Evolutionary conservation across 2,888 invertebrate genomes (phyloP), one percentile per base, ranked within the genome.

Genomic region (Notodonta ziczac): DNA sequence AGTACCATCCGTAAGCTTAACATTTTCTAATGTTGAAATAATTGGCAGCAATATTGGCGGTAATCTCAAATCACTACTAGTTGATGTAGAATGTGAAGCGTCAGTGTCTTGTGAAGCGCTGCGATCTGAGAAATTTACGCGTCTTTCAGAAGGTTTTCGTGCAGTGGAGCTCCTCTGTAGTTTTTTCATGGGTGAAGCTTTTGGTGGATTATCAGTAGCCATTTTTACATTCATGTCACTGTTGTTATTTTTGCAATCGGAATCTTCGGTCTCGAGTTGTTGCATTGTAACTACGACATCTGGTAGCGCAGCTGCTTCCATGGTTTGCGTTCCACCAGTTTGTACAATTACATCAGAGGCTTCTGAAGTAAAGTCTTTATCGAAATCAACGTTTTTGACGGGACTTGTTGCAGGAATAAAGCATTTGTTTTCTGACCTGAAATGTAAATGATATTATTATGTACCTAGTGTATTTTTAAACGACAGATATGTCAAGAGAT

Each of bases 11-110:
- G 88, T 72, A 44, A 94, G 79, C 68, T 89, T 93, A 2, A 93
- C 92, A 62, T 91, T 93, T 83, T 95, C 95, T 74, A 96, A 85
- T 66, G 95, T 95, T 70, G 95, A 95, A 67, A 96, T 95, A 61
- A 96, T 96, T 42, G 96, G 96, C 48, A 96, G 88, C 72, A 96
- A 87, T 80, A 97, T 96, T 4, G 97, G 97, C 9, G 97, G 96
- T 54, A 97, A 87, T 80, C 96, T 93, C 73, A 96, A 87, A 69
- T 96, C 96, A 74, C 94, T 94, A 69, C 94, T 94, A 0, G 94
- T 94, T 0, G 94, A 94, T 7, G 95, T 95, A 13, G 95, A 95
- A 77, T 94, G 94, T 0, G 95, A 95, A 44, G 91, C 94, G 72
- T 95, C 95, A 0, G 95, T 95, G 62, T 95, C 95, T 82, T 95